Percentiles rank a stretch among this genome's conserved stretches.
phyloP scores from a whole-genome alignment of 2,113 vertebrate species.

The Narcine bancroftii region DNA sequence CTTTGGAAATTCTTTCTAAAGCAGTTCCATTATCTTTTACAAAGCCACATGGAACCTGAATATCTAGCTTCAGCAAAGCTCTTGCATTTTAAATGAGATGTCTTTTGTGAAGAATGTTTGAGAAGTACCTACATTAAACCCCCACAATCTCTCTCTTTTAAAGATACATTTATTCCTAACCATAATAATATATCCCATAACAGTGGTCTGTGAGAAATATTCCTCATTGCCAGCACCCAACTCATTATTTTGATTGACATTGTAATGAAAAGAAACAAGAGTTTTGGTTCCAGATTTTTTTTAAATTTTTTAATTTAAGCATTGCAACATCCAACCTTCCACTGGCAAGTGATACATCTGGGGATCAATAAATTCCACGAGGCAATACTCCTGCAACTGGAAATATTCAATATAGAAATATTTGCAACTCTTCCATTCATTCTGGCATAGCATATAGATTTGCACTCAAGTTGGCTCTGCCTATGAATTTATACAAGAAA shows the following conservation, averaged over 20 bases:
- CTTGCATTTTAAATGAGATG: too few relatives aligned
- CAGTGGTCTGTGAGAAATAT: background rate
- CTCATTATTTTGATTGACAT: background rate
- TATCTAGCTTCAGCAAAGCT: too few relatives aligned
- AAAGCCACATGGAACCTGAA: too few relatives aligned
- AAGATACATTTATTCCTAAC: too few relatives aligned
- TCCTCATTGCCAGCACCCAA: background rate
- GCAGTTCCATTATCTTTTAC: too few relatives aligned
- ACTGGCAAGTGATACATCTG: background rate
- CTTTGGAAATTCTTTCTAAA: too few relatives aligned
- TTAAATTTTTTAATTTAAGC: background rate
- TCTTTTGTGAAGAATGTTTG: too few relatives aligned
- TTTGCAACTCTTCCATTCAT: background rate
- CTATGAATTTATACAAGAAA: background rate
- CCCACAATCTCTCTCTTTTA: too few relatives aligned
- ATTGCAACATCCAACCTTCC: background rate
- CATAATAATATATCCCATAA: too few relatives aligned
- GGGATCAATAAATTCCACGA: background rate
- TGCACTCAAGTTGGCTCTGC: background rate
- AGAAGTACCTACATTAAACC: too few relatives aligned
- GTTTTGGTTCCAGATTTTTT: background rate
- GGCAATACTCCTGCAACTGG: background rate
- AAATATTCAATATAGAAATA: background rate
- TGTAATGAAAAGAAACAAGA: background rate
- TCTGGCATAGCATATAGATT: background rate